Percentiles rank a stretch among this genome's conserved stretches.
Conservation (phyloP, 2,113 vertebrate genomes). For the Tylochromis polylepis region DNA sequence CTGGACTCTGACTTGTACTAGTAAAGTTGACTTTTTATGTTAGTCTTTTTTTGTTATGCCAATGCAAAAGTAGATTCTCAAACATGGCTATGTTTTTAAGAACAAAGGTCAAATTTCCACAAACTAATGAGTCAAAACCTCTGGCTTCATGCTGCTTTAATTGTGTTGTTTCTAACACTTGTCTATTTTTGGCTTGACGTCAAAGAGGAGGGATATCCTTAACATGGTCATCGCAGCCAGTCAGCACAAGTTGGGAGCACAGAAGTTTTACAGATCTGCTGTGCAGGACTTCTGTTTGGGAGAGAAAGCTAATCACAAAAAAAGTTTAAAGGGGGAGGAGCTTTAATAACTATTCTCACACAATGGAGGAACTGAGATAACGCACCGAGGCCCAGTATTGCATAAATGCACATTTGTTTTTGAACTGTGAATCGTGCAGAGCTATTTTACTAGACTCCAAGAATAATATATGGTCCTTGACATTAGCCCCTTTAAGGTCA, state of each 20-base stretch:
- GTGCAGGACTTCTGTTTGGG: neutral
- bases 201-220: neutral
- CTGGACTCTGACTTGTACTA: neutral
- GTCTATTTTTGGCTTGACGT: neutral
- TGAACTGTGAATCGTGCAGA: neutral
- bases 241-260: neutral
- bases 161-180: neutral
- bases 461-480: neutral
- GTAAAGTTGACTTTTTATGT: neutral
- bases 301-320: neutral
- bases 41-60: neutral
- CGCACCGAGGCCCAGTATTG: neutral
- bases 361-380: neutral
- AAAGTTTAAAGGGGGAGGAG: neutral
- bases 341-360: neutral
- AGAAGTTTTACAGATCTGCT: neutral
- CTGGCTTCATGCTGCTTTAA: neutral
- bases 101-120: neutral
- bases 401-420: neutral
- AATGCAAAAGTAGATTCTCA: neutral
- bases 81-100: neutral
- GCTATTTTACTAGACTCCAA: neutral
- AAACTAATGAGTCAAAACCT: neutral
- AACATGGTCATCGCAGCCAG: neutral
- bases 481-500: neutral